Percentiles rank a stretch among this genome's conserved stretches.
phyloP scores from a whole-genome alignment of 2,113 vertebrate genomes.

The Chloropsis hardwickii region DNA sequence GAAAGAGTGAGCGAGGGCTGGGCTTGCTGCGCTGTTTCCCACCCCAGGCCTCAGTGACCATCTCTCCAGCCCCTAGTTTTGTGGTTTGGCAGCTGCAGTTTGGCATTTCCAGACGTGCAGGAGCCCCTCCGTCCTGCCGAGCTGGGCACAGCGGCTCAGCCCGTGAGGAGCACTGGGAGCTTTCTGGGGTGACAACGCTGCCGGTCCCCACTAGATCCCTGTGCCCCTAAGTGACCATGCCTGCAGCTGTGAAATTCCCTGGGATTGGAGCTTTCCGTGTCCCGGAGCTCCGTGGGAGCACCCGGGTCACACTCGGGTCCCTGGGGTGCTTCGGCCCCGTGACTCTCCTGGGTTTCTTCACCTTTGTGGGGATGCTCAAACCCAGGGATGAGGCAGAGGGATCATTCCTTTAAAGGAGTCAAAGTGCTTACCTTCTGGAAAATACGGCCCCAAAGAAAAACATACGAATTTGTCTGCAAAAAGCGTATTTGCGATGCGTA shows the following conservation, averaged over 20 bases:
- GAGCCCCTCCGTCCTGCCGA: rapidly evolving
- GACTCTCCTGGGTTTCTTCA: not conserved
- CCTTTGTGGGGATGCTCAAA: not conserved
- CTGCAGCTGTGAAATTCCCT: not conserved
- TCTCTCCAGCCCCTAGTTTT: not conserved
- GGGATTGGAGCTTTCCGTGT: not conserved
- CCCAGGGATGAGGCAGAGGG: not conserved
- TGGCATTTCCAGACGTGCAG: not conserved
- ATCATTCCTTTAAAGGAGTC: not conserved
- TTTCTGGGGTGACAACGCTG: not conserved
- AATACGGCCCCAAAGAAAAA: not conserved
- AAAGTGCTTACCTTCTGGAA: not conserved
- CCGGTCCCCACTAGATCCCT: not conserved
- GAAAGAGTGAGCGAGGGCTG: not conserved
- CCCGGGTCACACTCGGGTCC: rapidly evolving
- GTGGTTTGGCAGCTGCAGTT: not conserved
- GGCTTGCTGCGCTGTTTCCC: not conserved
- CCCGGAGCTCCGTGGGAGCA: rapidly evolving
- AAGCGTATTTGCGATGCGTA: not conserved
- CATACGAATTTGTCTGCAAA: not conserved
- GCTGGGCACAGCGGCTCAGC: not conserved
- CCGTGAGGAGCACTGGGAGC: rapidly evolving
- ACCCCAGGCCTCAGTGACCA: not conserved
- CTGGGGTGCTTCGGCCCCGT: not conserved
- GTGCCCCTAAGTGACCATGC: not conserved